Base-by-base conservation (phyloP, 2,113 vertebrate species). In the Pollimyrus isidori region DNA sequence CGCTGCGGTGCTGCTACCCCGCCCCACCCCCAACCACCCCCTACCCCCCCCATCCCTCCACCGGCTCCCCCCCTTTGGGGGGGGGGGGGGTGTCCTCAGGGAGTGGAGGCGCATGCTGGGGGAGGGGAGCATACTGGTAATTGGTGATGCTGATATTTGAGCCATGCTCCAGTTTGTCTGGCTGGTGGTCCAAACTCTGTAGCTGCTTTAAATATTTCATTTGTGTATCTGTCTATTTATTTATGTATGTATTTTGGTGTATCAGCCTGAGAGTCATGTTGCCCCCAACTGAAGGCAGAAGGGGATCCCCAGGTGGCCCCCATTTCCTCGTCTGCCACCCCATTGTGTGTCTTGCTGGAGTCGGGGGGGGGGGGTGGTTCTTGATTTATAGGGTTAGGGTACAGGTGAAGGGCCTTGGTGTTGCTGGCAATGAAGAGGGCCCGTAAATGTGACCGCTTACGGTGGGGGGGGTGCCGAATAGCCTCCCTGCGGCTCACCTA, bases 61-160 rank as follows among this genome's bases (percentile, higher is more conserved):
- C n/a, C n/a, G n/a, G n/a, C n/a, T 95, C 95, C 96, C 92, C 88
- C 50, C 85, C 91, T 93, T 95, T 93, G 35, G 35, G 35, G 35
- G 42, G 42, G 42, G 42, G 42, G 42, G 56, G 7, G 48, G n/a
- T 45, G 17, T 87, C 45, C 46, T 17, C 2, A 3, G 56, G 53
- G 83, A 35, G 52, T 35, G 35, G 35, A 35, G 35, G n/a, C n/a
- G 58, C 15, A 52, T 52, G 17, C 50, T 52, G 50, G 50, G 93
- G 87, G 94, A 95, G 95, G 94, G 93, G 95, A 94, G 94, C 95
- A 94, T 92, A 92, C 92, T 95, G 93, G 95, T 96, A 96, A 96
- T 96, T 95, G 96, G 95, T 95, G 94, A 93, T 93, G 94, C 95
- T 95, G 94, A 95, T 95, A 96, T 95, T 95, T 94, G 94, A 96